Base-by-base conservation (phyloP, 2,797 vertebrate species). In the Ataeniobius toweri region DNA sequence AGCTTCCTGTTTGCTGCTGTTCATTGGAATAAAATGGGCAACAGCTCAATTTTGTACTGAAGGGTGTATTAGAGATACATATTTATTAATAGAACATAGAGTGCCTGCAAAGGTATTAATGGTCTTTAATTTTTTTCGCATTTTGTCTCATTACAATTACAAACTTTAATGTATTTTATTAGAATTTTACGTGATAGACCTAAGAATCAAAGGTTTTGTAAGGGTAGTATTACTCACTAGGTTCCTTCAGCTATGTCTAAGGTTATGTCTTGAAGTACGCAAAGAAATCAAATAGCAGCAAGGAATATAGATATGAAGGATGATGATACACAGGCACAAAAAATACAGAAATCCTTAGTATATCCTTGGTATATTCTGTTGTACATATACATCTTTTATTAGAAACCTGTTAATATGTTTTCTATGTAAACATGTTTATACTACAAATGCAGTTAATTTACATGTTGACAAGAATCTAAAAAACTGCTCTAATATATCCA, bases 21-120 rank as follows among this genome's bases (percentile, higher is more conserved):
- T 73, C 77, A 44, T 71, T 82, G 28, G 77, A 77, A 72, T 73
- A n/a, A 83, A 28, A 63, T 24, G 71, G 51, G 31, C 71, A n/a
- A 59, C 58, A 26, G 70, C 46, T 78, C 26, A 18, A 61, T 59
- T 79, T 82, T 63, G 28, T 41, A 78, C 24, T 28, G 48, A 68
- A 71, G 82, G 73, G n/a, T 77, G 74, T 75, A 73, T 77, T 50
- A 73, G 79, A 80, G 70, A 65, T 80, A 74, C 68, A 39, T 46
- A 7, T 31, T 79, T 69, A 80, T 80, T 86, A 81, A 87, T 85
- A 61, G 26, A 61, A 61, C 12, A 61, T 16, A 28, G 1, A 61
- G 3, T 5, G 56, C n/a, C 56, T n/a, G 56, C 24, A 12, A 10
- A 26, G 3, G n/a, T 26, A 26, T 58, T 58, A 5, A 3, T 14